A percentile compares a stretch with the other conserved stretches of the same genome.
Conservation (phyloP, 1,140 invertebrate species). For the Mesaphorura yosii region DNA sequence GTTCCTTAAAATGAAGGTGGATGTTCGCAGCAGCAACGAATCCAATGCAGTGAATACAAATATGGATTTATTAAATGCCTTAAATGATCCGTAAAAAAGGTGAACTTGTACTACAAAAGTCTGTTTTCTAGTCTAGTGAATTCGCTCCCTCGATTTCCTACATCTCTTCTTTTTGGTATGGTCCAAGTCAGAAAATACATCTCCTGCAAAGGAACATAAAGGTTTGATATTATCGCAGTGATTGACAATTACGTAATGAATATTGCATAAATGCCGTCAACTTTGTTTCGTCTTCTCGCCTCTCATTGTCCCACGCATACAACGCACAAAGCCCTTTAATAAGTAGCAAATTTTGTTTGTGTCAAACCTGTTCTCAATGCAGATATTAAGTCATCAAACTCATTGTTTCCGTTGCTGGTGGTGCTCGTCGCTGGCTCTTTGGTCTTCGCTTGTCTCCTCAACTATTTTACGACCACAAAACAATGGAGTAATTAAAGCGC, state of each 20-base stretch:
- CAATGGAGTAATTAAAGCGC: not conserved
- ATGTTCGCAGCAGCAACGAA: no score
- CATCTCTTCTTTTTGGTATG: not conserved
- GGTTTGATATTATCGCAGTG: no score
- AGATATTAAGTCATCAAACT: conserved; percentile 86
- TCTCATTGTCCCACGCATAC: no score
- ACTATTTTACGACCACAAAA: conserved; percentile 2
- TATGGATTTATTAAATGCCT: no score
- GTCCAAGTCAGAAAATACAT: not conserved
- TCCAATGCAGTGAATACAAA: no score
- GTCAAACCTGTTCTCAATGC: conserved; percentile 70
- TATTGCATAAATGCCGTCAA: not conserved
- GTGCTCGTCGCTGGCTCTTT: conserved; percentile 1
- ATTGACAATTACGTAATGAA: not conserved
- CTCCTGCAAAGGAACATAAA: not conserved
- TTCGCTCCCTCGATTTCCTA: not conserved
- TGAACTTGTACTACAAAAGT: no score
- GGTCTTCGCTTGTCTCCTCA: conserved; percentile 1
- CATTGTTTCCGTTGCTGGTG: not conserved
- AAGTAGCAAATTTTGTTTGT: no score
- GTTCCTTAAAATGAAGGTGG: no score
- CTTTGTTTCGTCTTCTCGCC: no score
- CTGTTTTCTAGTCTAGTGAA: not conserved
- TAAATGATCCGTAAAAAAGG: no score
- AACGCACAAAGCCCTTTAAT: no score